These are phyloP conservation scores for Gymnothorax reevesii DNA, from an alignment of 2,797 vertebrate genomes.

Conservation along the genomic window DNA sequence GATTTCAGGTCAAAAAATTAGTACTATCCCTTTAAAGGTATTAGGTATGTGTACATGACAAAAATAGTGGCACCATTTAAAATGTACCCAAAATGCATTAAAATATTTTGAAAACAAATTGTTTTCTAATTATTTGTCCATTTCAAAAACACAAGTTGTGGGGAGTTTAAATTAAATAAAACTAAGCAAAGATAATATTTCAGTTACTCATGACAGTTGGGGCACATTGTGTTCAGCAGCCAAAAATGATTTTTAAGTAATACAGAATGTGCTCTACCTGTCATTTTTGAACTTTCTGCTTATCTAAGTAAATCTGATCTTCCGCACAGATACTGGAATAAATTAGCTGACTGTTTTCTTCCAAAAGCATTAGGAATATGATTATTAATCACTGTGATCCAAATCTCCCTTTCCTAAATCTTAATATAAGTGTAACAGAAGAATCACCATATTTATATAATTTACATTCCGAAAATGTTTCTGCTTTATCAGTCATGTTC, in stretches of 20 bases:
- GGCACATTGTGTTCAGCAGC: not conserved
- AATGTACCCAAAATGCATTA: not conserved
- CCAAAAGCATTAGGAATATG: constrained; percentile 11
- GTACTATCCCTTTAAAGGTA: no score
- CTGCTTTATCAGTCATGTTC: constrained; percentile 20
- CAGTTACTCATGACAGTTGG: not conserved
- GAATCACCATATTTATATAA: constrained; percentile 13
- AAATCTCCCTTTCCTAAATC: not conserved
- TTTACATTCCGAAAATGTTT: constrained; percentile 29
- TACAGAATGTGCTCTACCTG: not conserved
- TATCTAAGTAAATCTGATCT: constrained; percentile 12
- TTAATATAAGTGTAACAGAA: not conserved
- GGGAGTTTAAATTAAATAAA: no score
- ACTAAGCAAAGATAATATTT: not conserved
- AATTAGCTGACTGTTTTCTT: not conserved
- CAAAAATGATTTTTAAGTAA: not conserved
- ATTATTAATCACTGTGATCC: not conserved
- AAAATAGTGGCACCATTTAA: not conserved
- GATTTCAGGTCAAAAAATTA: no score
- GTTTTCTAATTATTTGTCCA: not conserved
- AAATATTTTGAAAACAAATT: not conserved
- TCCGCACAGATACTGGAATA: not conserved
- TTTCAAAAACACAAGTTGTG: not conserved
- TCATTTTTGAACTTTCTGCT: not conserved
- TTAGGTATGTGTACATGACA: not conserved